phyloP scores from a whole-genome alignment of 2,888 invertebrate species.

The Podabrus alpinus region DNA sequence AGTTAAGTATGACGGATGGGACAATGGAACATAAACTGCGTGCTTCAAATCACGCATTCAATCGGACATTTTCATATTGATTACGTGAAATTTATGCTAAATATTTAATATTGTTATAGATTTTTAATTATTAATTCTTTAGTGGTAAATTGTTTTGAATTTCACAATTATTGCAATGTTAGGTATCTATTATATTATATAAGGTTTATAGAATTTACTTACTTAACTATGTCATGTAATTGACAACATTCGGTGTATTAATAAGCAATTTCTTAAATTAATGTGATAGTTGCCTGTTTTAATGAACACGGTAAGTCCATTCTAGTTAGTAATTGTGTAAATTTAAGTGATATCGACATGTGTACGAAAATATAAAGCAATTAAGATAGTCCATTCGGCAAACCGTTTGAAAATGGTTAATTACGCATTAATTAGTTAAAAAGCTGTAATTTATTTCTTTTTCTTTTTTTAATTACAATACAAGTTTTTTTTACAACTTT shows the following conservation, averaged over 20 bases:
- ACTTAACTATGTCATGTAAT: background rate
- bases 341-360: background rate
- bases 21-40: slow-evolving; percentile 52
- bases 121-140: background rate
- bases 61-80: slow-evolving; percentile 39
- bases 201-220: background rate
- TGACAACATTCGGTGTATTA: background rate
- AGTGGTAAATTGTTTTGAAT: background rate
- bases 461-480: too few relatives aligned
- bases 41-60: slow-evolving; percentile 45
- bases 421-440: background rate
- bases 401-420: background rate
- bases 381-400: background rate
- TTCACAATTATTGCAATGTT: background rate
- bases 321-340: background rate
- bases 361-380: background rate
- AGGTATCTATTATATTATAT: too few relatives aligned
- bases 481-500: too few relatives aligned
- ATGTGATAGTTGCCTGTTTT: background rate
- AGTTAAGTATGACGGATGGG: slow-evolving; percentile 48
- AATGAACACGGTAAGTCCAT: background rate
- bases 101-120: slow-evolving; percentile 26
- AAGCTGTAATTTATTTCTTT: too few relatives aligned
- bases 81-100: slow-evolving; percentile 26
- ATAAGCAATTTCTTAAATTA: background rate